These are phyloP conservation scores for Ranitomeya imitator DNA, from an alignment of 2,113 vertebrate genomes.

Conservation along the genomic window DNA sequence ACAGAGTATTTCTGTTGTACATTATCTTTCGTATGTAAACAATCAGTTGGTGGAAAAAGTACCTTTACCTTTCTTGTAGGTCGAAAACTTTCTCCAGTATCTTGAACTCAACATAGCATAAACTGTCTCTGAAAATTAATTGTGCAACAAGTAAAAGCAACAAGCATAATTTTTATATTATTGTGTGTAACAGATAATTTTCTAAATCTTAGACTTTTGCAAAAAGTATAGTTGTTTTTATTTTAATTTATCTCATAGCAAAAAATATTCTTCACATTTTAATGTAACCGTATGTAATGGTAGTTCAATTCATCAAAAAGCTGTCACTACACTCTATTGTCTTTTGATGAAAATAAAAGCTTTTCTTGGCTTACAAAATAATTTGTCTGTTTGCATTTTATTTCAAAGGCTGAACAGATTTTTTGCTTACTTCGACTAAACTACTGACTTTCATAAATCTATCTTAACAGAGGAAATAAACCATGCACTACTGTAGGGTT, in stretches of 20 bases:
- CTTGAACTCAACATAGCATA: not conserved
- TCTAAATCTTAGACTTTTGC: not conserved
- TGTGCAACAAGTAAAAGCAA: not conserved
- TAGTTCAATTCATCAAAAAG: constrained; percentile 58
- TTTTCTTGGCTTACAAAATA: constrained; percentile 62
- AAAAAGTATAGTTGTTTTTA: not conserved
- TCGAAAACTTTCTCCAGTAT: not conserved
- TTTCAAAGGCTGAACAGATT: constrained; percentile 54
- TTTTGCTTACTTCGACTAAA: constrained; percentile 56
- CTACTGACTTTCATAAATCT: constrained; percentile 52
- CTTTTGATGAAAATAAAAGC: constrained; percentile 62
- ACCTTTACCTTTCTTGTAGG: not conserved
- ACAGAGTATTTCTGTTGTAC: not conserved
- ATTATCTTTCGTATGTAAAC: not conserved
- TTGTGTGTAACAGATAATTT: not conserved
- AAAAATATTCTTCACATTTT: constrained; percentile 59
- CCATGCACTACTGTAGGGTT: not conserved
- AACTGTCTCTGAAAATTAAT: not conserved
- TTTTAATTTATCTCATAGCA: not conserved
- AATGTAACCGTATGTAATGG: constrained; percentile 60
- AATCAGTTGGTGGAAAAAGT: not conserved
- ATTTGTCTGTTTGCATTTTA: constrained; percentile 61
- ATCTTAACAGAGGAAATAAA: constrained; percentile 30
- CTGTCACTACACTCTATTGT: constrained; percentile 62
- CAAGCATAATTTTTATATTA: not conserved